Base-by-base conservation (phyloP, 2,888 invertebrate genomes). In the Busseola fusca region DNA sequence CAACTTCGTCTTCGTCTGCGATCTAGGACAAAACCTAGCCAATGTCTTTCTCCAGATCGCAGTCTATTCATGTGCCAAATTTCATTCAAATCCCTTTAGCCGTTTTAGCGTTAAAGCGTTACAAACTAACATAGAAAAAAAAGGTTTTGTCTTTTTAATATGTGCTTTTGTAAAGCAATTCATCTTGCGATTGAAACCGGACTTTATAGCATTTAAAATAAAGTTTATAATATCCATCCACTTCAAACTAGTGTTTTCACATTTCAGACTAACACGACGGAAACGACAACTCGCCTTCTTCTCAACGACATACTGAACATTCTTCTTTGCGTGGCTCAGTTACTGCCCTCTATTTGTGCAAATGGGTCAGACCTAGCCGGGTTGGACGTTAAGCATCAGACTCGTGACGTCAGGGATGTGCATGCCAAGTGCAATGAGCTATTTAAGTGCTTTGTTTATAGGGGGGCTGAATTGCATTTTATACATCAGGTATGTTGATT, bases 341-440 rank as follows among this genome's bases (percentile, higher is more conserved):
- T 98, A 1, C 88, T 98, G 34, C 97, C 97, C 0, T 96, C 96
- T 1, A 96, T 98, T n/a, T 97, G 97, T 74, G 95, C 96, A 30
- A 95, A 94, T 73, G 97, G 97, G 4, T 96, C 97, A 0, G 94
- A 94, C 67, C 94, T 97, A 68, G 96, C 96, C 30, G 97, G 97
- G 0, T 86, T 97, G 16, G 96, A 96, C 54, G 90, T 96, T 27
- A 95, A 93, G 70, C 94, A 96, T 76, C 96, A 97, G 86, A 96
- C 96, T 16, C 96, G 97, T 79, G 97, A 97, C 65, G 96, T 98
- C n/a, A 95, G 97, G 60, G 98, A 98, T 83, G 97, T 98, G 21
- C 98, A 98, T 87, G 96, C 97, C 0, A 98, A 98, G 89, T 98
- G 98, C 90, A 97, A 97, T 83, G 97, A 98, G 86, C 93, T 98